A percentile compares a stretch with the other conserved stretches of the same genome.
These are phyloP conservation scores for Ophion ventricosus DNA, from an alignment of 2,888 invertebrate species.

Conservation along the genomic window DNA sequence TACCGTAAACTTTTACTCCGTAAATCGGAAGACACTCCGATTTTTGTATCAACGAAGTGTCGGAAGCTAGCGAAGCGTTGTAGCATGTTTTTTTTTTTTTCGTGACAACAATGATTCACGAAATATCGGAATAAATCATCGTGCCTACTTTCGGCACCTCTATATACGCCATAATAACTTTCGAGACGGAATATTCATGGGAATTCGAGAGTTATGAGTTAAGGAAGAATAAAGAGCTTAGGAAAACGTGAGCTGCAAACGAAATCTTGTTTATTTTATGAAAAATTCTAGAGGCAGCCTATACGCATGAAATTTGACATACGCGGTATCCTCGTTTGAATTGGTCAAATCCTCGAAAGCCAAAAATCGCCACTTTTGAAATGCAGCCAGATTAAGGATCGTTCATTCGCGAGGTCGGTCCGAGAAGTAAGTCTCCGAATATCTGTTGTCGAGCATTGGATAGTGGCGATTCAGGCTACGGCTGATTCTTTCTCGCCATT, in stretches of 20 bases:
- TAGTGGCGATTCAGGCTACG: conserved; percentile 36
- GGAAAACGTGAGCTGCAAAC: conserved; percentile 2
- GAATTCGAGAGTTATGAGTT: not conserved
- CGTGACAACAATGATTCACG: not conserved
- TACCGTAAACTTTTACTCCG: no score
- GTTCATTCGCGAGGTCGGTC: not conserved
- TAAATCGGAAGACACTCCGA: not conserved
- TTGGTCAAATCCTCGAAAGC: conserved; percentile 53
- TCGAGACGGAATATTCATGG: not conserved
- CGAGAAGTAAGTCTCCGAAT: conserved; percentile 46
- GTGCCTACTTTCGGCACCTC: not conserved
- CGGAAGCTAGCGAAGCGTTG: not conserved
- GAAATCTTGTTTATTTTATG: conserved; percentile 58
- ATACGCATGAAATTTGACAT: conserved; percentile 34
- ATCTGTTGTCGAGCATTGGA: conserved; percentile 23
- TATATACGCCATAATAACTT: not conserved
- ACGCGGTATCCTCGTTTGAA: conserved; percentile 13
- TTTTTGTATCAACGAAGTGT: not conserved
- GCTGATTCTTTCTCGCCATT: conserved; percentile 53
- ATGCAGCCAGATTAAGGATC: conserved; percentile 51
- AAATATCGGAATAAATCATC: not conserved
- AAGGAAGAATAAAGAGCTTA: conserved; percentile 16
- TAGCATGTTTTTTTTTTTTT: not conserved
- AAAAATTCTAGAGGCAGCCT: not conserved
- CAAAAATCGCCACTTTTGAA: conserved; percentile 58